Conservation (phyloP, 2,888 invertebrate genomes). For the Liposcelis brunnea region DNA sequence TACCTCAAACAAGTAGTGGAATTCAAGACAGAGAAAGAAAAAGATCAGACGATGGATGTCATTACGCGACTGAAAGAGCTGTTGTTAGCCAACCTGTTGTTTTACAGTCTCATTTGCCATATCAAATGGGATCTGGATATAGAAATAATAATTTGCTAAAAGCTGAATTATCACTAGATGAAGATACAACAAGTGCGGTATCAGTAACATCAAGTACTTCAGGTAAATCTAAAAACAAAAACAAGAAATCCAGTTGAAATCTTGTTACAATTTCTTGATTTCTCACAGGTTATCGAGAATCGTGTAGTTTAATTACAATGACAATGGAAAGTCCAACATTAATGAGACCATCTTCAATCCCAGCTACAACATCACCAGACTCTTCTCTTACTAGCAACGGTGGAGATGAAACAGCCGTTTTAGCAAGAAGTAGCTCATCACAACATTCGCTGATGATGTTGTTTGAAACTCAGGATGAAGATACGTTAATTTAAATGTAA, state of each 20-base stretch:
- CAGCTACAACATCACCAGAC: slow-evolving; percentile 4
- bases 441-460: slow-evolving; percentile 60
- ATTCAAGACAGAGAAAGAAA: background rate
- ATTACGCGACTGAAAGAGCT: slow-evolving; percentile 8
- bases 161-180: slow-evolving; percentile 14
- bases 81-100: slow-evolving; percentile 14
- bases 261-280: slow-evolving; percentile 18
- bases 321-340: slow-evolving; percentile 24
- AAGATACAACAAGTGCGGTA: slow-evolving; percentile 36
- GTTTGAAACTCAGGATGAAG: slow-evolving; percentile 69
- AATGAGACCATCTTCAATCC: background rate
- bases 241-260: slow-evolving; percentile 26
- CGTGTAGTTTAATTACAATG: slow-evolving; percentile 42
- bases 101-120: background rate
- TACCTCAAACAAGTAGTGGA: background rate
- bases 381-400: slow-evolving; percentile 27
- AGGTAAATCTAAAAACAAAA: slow-evolving; percentile 41
- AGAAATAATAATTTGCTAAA: background rate
- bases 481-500: slow-evolving; percentile 52
- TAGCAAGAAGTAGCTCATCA: slow-evolving; percentile 42
- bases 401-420: slow-evolving; percentile 37
- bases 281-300: slow-evolving; percentile 25
- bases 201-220: slow-evolving; percentile 76
- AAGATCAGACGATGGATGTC: slow-evolving; percentile 8
- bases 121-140: background rate